Conservation (phyloP, 2,888 invertebrate genomes). For the Drosophila kuntzei region DNA sequence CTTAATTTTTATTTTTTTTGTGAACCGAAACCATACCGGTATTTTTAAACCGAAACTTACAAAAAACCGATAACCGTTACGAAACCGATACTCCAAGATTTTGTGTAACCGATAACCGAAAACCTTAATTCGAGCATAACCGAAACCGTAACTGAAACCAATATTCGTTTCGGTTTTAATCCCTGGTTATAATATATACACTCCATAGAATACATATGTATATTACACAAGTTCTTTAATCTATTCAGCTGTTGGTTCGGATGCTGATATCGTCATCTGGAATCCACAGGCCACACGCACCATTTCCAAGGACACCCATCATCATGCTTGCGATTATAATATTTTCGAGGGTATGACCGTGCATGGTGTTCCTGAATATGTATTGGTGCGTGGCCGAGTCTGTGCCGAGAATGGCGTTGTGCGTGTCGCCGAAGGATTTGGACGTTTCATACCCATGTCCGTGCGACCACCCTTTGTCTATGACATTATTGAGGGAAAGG, state of each 20-base stretch:
- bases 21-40: no score
- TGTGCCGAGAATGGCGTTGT: conserved; percentile 96
- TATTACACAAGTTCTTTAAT: background rate
- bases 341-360: conserved; percentile 98
- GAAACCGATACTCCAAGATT: no score
- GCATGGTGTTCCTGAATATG: conserved; percentile 96
- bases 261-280: conserved; percentile 99
- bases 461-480: conserved; percentile 92
- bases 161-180: no score
- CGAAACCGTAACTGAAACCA: no score
- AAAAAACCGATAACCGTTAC: no score
- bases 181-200: background rate
- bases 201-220: no score
- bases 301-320: conserved; percentile 96
- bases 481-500: conserved; percentile 85
- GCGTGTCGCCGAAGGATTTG: conserved; percentile 95
- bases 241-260: conserved; percentile 90
- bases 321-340: conserved; percentile 97
- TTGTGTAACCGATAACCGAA: no score
- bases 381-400: conserved; percentile 95
- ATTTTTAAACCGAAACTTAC: no score
- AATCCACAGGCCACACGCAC: conserved; percentile 93
- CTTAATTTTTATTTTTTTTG: no score
- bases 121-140: no score
- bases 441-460: conserved; percentile 93